Base-by-base conservation (phyloP, 2,113 vertebrate genomes). In the Aramus guarauna region DNA sequence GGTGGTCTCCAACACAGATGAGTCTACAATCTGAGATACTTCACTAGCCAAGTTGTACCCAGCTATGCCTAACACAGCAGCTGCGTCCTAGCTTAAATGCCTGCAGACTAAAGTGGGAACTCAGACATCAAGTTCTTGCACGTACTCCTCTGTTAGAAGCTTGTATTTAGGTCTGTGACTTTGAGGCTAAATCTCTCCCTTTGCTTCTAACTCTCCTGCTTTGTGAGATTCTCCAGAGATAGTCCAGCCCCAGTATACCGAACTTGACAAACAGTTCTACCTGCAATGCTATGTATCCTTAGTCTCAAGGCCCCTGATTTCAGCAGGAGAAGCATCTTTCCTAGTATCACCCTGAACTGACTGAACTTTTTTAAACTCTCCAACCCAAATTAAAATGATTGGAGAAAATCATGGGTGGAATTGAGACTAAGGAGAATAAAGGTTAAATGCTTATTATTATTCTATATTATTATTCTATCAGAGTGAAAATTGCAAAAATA, bases 61-160 rank as follows among this genome's bases (percentile, higher is more conserved):
- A 58, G 9, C 0, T 1, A 27, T 53, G 16, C 32, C 20, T 53
- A 37, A 30, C 37, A 21, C 1, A 0, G 19, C 59, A 39, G 15
- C 19, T 66, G 12, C 32, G n/a, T 59, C 45, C 52, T 29, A 30
- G 9, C 45, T 23, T 52, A 30, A 30, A 59, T n/a, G 34, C 19
- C 45, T 45, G 32, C 37, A 78, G 37, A 29, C 12, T 39, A 6
- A 45, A 53, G 19, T 14, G 59, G 23, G 67, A 79, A n/a, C 19
- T 39, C 52, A 13, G 52, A 19, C 8, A 11, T 41, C 24, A 36
- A 17, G 9, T 30, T 66, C 23, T 20, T 9, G 14, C 21, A 41
- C 20, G 3, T 9, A 53, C 13, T 55, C 20, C 11, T 24, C 14
- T 36, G 13, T 36, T n/a, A 69, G 24, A 67, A 73, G 23, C 14